phyloP scores from a whole-genome alignment of 2,113 vertebrate genomes.

The Clarias batrachus region DNA sequence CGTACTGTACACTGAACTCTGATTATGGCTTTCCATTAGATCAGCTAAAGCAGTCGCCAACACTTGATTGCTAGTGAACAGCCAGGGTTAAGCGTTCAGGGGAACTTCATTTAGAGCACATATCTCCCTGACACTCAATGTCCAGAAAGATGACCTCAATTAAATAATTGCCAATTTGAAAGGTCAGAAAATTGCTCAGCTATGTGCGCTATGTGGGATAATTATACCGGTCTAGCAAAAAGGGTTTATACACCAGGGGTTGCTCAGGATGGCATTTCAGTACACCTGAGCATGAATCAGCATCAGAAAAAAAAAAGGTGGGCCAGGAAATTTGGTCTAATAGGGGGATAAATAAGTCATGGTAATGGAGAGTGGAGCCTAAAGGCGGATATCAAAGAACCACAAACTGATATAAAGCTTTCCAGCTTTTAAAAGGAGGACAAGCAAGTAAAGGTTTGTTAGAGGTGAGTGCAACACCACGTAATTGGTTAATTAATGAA shows the following conservation, averaged over 20 bases:
- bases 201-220: background rate
- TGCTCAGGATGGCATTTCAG: slow-evolving; percentile 16
- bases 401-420: slow-evolving; percentile 8
- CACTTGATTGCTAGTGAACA: slow-evolving; percentile 1
- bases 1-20: background rate
- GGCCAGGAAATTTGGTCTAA: slow-evolving; percentile 33
- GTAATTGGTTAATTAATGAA: background rate
- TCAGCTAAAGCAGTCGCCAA: slow-evolving; percentile 19
- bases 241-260: slow-evolving; percentile 10
- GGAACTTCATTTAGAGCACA: background rate
- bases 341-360: slow-evolving; percentile 54
- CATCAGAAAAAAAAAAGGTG: slow-evolving; percentile 14
- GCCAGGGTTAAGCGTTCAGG: background rate
- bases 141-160: slow-evolving; percentile 12
- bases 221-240: slow-evolving; percentile 32
- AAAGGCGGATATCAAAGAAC: slow-evolving; percentile 5
- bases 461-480: background rate
- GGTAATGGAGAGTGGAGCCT: slow-evolving; percentile 18
- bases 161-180: slow-evolving; percentile 10
- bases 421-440: slow-evolving; percentile 44
- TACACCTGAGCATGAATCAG: slow-evolving; percentile 30
- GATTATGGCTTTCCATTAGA: slow-evolving; percentile 13
- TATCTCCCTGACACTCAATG: background rate
- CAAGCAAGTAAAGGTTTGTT: slow-evolving; percentile 26
- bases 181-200: slow-evolving; percentile 6